phyloP scores from a whole-genome alignment of 2,888 invertebrate genomes.

The Vanessa cardui region DNA sequence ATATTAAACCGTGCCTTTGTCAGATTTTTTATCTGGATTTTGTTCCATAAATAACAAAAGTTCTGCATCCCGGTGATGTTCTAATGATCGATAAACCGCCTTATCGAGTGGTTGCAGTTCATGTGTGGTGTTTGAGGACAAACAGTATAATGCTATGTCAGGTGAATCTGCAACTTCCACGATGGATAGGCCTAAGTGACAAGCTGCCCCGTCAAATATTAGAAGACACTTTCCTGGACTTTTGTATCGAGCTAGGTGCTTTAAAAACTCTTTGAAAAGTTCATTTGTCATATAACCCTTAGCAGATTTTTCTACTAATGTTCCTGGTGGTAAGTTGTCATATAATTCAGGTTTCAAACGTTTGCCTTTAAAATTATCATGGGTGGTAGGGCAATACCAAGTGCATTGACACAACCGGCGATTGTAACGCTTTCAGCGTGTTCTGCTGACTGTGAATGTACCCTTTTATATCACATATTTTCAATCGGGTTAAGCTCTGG shows the following conservation, averaged over 20 bases:
- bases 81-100: constrained; percentile 36
- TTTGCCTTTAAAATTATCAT: constrained; percentile 42
- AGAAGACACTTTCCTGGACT: constrained; percentile 31
- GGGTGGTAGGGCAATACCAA: constrained; percentile 29
- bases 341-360: constrained; percentile 32
- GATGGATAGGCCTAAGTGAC: constrained; percentile 39
- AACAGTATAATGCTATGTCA: constrained; percentile 38
- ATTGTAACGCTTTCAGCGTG: constrained; percentile 41
- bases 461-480: too few species aligned
- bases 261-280: constrained; percentile 38
- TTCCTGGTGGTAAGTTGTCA: constrained; percentile 38
- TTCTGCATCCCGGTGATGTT: constrained; percentile 38
- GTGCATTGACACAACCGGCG: constrained; percentile 35
- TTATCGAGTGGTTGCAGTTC: constrained; percentile 36
- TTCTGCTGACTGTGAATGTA: constrained; percentile 41
- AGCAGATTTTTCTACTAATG: constrained; percentile 39
- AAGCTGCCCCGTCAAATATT: constrained; percentile 41
- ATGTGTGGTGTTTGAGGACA: constrained; percentile 57
- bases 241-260: constrained; percentile 38
- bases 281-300: constrained; percentile 41
- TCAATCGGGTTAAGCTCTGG: too few species aligned
- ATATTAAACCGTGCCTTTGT: constrained; percentile 32
- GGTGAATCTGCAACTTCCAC: constrained; percentile 37
- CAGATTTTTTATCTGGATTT: constrained; percentile 32
- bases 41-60: constrained; percentile 33